phyloP scores from a whole-genome alignment of 2,113 vertebrate species.

The Phrynocephalus versicolor region DNA sequence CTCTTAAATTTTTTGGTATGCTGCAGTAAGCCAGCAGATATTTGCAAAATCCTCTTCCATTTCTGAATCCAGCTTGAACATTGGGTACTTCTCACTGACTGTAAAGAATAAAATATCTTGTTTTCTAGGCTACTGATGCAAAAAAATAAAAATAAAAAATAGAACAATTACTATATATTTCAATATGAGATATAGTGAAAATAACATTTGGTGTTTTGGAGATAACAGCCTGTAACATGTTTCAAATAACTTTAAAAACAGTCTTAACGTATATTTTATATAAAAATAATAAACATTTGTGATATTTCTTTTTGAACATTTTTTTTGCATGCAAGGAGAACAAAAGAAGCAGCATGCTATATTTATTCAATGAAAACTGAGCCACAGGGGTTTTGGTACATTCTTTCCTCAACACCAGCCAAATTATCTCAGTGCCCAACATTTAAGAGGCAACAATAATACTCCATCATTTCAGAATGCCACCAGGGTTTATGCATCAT shows the following conservation, averaged over 20 bases:
- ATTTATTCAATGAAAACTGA: slow-evolving; percentile 80
- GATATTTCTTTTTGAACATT: slow-evolving; percentile 78
- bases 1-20: too few species aligned
- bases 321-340: slow-evolving; percentile 71
- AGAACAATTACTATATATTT: slow-evolving; percentile 31
- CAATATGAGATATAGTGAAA: slow-evolving; percentile 28
- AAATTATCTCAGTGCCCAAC: slow-evolving; percentile 84
- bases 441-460: slow-evolving; percentile 81
- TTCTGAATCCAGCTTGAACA: too few species aligned
- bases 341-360: slow-evolving; percentile 75
- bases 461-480: slow-evolving; percentile 79
- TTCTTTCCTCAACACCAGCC: slow-evolving; percentile 78
- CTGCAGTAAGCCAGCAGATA: too few species aligned
- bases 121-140: not conserved
- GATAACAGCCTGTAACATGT: slow-evolving; percentile 61
- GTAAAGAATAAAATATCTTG: slow-evolving; percentile 15
- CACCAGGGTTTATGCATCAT: slow-evolving; percentile 78
- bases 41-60: too few species aligned
- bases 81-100: not conserved
- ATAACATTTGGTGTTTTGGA: slow-evolving; percentile 62
- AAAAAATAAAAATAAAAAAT: slow-evolving; percentile 25
- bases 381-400: slow-evolving; percentile 76
- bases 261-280: slow-evolving; percentile 68
- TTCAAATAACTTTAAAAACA: slow-evolving; percentile 67
- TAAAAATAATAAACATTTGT: slow-evolving; percentile 65